These are phyloP conservation scores for Molossus molossus DNA, from an alignment of 2,797 vertebrate genomes.

Conservation along the genomic window DNA sequence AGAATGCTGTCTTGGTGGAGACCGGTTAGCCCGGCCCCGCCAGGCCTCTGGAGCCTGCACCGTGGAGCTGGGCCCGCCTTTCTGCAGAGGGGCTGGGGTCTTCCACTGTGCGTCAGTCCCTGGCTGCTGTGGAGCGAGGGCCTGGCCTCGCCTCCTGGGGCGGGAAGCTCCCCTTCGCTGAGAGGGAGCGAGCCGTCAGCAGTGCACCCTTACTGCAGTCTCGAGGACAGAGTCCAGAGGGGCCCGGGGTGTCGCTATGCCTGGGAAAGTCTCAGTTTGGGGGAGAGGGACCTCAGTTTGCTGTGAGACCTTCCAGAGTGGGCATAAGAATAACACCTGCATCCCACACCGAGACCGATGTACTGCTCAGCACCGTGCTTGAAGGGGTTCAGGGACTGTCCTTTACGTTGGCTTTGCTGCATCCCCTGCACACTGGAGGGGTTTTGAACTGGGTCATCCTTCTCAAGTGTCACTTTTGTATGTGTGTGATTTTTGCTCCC, in stretches of 20 bases:
- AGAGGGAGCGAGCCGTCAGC: neutral
- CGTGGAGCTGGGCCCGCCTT: neutral
- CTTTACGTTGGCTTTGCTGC: neutral
- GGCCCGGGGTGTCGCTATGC: neutral
- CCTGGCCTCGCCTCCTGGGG: neutral
- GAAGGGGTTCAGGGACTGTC: neutral
- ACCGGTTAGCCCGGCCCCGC: neutral
- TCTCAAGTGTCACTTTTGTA: neutral
- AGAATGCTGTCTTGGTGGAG: neutral
- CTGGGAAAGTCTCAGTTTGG: neutral
- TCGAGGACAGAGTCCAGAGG: rapidly evolving
- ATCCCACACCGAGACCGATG: neutral
- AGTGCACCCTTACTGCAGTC: neutral
- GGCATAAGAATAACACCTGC: neutral
- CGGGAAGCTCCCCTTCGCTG: neutral
- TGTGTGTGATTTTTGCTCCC: neutral
- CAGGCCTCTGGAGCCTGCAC: neutral
- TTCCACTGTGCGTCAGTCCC: neutral
- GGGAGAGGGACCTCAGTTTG: neutral
- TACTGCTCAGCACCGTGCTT: neutral
- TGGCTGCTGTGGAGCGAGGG: neutral
- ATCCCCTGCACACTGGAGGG: neutral
- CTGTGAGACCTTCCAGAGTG: neutral
- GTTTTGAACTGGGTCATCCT: neutral
- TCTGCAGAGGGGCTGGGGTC: neutral